Conservation (phyloP, 2,797 vertebrate genomes). For the Merluccius polli region DNA sequence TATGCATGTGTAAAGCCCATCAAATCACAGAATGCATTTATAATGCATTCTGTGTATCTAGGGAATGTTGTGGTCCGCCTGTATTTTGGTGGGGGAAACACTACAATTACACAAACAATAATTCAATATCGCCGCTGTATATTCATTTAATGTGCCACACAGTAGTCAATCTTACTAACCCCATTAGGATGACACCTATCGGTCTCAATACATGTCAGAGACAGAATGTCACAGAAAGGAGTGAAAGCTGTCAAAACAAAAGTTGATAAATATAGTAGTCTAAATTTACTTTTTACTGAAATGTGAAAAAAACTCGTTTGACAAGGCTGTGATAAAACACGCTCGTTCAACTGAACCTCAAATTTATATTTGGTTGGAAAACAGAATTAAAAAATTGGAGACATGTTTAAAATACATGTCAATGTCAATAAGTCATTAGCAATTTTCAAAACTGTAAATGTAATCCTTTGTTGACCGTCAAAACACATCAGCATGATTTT, state of each 20-base stretch:
- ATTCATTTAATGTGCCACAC: slow-evolving; percentile 47
- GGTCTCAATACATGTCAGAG: slow-evolving; percentile 54
- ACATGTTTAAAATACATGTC: too few species aligned
- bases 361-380: too few species aligned
- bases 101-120: slow-evolving; percentile 41
- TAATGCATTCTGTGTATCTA: slow-evolving; percentile 41
- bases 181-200: slow-evolving; percentile 43
- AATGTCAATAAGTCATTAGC: too few species aligned
- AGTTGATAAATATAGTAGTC: too few species aligned
- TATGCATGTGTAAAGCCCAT: neutral
- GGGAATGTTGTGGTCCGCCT: slow-evolving; percentile 43
- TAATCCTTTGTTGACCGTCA: too few species aligned
- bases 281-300: too few species aligned
- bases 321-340: too few species aligned
- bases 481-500: too few species aligned
- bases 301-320: too few species aligned
- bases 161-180: slow-evolving; percentile 50
- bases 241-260: slow-evolving; percentile 44
- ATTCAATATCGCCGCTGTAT: slow-evolving; percentile 52
- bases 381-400: too few species aligned
- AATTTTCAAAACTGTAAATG: too few species aligned
- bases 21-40: neutral
- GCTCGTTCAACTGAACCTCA: too few species aligned
- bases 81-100: slow-evolving; percentile 50
- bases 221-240: slow-evolving; percentile 8